These are phyloP conservation scores for Penaeus chinensis DNA, from an alignment of 1,140 invertebrate genomes.

Conservation along the genomic window DNA sequence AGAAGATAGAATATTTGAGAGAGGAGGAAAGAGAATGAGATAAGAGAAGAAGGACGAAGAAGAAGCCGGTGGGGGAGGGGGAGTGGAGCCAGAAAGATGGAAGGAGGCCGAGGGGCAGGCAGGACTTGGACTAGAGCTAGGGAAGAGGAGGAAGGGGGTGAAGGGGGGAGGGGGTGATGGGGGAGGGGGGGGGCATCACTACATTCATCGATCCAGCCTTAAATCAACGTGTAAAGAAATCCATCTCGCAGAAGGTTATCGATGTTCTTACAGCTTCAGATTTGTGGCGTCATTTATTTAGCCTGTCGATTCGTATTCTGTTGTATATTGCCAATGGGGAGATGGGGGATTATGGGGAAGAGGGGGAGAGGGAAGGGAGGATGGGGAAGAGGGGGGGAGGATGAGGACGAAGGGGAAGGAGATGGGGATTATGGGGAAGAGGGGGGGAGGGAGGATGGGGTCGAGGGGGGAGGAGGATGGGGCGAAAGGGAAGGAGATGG, in stretches of 20 bases:
- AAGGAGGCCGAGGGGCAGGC: not conserved
- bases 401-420: not conserved
- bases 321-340: constrained; percentile 56
- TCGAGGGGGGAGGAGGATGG: not conserved
- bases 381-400: not conserved
- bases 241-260: constrained; percentile 51
- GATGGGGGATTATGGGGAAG: constrained; percentile 28
- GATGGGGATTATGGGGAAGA: not conserved
- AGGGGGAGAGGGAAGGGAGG: constrained; percentile 6
- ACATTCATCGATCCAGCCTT: constrained; percentile 55
- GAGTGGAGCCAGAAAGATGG: not conserved
- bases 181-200: constrained; percentile 24
- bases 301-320: constrained; percentile 60
- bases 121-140: not conserved
- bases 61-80: not conserved
- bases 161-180: constrained; percentile 3
- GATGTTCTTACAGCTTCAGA: constrained; percentile 59
- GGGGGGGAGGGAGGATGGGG: not conserved
- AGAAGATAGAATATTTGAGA: not conserved
- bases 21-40: not conserved
- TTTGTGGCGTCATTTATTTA: constrained; percentile 60
- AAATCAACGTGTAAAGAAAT: constrained; percentile 61
- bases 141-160: not conserved
- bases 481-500: not conserved
- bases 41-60: not conserved